phyloP scores from a whole-genome alignment of 2,888 invertebrate species.

The Drosophila greeni region DNA sequence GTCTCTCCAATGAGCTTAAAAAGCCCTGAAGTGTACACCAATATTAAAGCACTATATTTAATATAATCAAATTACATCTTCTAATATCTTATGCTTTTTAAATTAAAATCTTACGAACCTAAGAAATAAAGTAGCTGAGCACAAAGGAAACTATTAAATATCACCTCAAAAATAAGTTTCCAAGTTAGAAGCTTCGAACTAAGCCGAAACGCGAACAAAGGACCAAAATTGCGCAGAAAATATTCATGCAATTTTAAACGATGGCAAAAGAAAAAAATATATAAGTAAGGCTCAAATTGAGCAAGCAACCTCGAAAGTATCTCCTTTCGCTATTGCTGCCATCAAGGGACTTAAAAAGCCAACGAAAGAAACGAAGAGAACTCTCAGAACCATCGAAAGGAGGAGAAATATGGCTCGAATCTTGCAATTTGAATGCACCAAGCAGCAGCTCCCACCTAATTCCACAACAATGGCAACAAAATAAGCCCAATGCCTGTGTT shows the following conservation, averaged over 20 bases:
- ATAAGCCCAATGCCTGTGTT: background rate
- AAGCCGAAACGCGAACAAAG: slow-evolving; percentile 2
- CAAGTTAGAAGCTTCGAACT: slow-evolving; percentile 1
- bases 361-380: background rate
- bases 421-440: slow-evolving; percentile 14
- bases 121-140: too few relatives aligned
- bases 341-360: slow-evolving; percentile 6
- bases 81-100: background rate
- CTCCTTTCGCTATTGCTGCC: background rate
- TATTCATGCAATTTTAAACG: slow-evolving; percentile 6
- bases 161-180: background rate
- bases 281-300: background rate
- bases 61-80: background rate
- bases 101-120: too few relatives aligned
- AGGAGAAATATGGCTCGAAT: background rate
- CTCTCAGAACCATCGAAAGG: background rate
- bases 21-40: too few relatives aligned
- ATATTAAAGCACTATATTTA: background rate
- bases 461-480: slow-evolving; percentile 1
- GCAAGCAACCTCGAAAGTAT: slow-evolving; percentile 7
- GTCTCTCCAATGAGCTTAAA: too few relatives aligned
- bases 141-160: slow-evolving; percentile 2
- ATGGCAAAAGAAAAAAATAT: slow-evolving; percentile 1
- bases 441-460: background rate
- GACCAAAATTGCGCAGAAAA: background rate